Base-by-base conservation (phyloP, 30 jellyfish, hydroid and myxozoan genomes). In the Pseudorhiza aurosa region DNA sequence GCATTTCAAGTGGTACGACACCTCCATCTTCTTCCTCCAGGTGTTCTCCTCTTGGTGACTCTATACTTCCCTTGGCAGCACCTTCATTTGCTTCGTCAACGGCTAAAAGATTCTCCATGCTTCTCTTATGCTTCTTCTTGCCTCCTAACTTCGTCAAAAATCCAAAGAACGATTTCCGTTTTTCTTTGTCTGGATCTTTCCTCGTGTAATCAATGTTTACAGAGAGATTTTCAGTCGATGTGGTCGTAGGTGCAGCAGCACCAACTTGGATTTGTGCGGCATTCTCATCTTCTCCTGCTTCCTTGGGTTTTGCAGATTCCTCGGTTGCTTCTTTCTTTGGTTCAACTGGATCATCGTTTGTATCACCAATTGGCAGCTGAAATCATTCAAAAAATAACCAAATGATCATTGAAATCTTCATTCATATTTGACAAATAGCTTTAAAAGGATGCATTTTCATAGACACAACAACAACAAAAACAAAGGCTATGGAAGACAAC, bases 61-160 rank as follows among this genome's bases (percentile, higher is more conserved):
- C 51, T 10, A 7, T 43, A 40, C 33, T 53, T 19, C 5, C 65
- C 42, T 31, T 43, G 37, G 87, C 67, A 31, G 65, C 47, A 24
- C 35, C 77, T 1, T 28, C 44, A 0, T 30, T 30, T 10, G 18
- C 49, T 28, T 42, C 82, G 22, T 80, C 91, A 2, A 70, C 69
- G 4, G 71, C 91, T 27, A 65, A 39, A 14, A 80, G 59, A 68
- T 80, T 80, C 44, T 80, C 91, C 82, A 65, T 80, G 56, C 91
- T 80, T 53, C 56, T 67, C 60, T 37, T 80, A 29, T 80, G 91
- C 60, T 80, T 80, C 69, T 80, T 80, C 53, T 65, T 80, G 4
- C 82, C 82, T 12, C 91, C 91, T 17, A 80, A 56, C 43, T 80
- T 80, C n/a, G 91, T 36, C 36, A 64, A 40, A 63, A 80, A 80